Base-by-base conservation (phyloP, 2,113 vertebrate genomes). In the Synodontis membranacea region DNA sequence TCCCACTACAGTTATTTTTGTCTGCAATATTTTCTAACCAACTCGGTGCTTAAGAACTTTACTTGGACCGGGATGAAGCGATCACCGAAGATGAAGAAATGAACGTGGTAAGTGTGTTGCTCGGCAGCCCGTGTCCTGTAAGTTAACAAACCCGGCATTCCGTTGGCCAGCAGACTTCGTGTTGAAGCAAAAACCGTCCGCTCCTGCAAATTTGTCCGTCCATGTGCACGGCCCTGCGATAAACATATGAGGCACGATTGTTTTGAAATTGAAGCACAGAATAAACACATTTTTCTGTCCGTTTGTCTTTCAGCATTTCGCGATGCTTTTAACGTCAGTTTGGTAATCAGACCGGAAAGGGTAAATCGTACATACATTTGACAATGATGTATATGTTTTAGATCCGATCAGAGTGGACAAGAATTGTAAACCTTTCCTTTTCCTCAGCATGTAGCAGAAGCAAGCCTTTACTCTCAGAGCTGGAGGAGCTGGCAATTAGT, bases 401-500 rank as follows among this genome's bases (percentile, higher is more conserved):
- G 72, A 15, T 44, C 75, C 37, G 70, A 81, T 84, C 44, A 60
- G 75, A 89, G 58, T 58, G 56, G 74, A 46, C 42, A 62, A 68
- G 68, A 66, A 74, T 23, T 46, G 60, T 37, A 10, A 5, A 44
- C 54, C 64, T 58, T 75, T 72, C 17, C 48, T 11, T 28, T 68
- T 50, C 44, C 44, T 79, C 78, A 39, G 82, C 28, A 60, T 84
- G 48, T 80, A 50, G 79, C 39, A 10, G 42, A 62, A 37, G 70
- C 2, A 54, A 74, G 56, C 21, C 48, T 79, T 70, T 70, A 80
- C 80, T 87, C 28, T 66, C 52, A 34, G 21, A 62, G 58, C 42
- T 54, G 21, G 52, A 85, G 84, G 52, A 58, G 52, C 23, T 50
- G 72, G 62, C 28, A 83, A 87, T 87, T 44, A 54, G 80, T 82